Conservation (phyloP, 2,888 invertebrate species). For the Zeuzera pyrina region DNA sequence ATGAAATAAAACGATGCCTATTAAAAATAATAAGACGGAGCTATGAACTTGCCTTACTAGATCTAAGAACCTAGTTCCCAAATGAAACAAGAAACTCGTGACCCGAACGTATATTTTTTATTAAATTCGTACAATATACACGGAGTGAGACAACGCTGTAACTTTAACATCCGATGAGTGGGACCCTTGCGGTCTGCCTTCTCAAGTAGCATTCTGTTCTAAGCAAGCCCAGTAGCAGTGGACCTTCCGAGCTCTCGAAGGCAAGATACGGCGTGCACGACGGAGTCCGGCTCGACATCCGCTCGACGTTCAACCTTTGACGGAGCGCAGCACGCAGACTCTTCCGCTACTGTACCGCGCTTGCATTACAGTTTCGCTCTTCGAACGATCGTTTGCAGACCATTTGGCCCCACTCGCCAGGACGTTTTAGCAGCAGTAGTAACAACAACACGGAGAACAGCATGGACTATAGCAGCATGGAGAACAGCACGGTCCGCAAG, state of each 20-base stretch:
- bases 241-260: constrained; percentile 4
- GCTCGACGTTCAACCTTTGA: neutral
- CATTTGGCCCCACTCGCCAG: neutral
- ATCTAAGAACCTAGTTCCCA: neutral
- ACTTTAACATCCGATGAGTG: too few species aligned
- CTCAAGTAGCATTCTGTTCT: too few species aligned
- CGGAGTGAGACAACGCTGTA: neutral
- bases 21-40: neutral
- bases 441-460: constrained; percentile 5
- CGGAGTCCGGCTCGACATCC: constrained; percentile 11
- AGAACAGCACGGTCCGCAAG: constrained; percentile 3
- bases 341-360: neutral
- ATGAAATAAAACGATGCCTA: too few species aligned
- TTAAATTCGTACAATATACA: neutral
- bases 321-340: neutral
- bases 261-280: constrained; percentile 7
- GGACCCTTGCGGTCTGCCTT: too few species aligned
- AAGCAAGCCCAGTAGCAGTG: constrained; percentile 10
- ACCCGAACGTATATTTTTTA: constrained; percentile 6
- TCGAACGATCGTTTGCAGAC: constrained; percentile 6
- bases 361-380: constrained; percentile 1
- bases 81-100: neutral
- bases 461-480: constrained; percentile 4
- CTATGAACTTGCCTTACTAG: neutral
- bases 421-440: constrained; percentile 6